Conservation (phyloP, 1,140 invertebrate genomes). For the Nixonia krombeini region DNA sequence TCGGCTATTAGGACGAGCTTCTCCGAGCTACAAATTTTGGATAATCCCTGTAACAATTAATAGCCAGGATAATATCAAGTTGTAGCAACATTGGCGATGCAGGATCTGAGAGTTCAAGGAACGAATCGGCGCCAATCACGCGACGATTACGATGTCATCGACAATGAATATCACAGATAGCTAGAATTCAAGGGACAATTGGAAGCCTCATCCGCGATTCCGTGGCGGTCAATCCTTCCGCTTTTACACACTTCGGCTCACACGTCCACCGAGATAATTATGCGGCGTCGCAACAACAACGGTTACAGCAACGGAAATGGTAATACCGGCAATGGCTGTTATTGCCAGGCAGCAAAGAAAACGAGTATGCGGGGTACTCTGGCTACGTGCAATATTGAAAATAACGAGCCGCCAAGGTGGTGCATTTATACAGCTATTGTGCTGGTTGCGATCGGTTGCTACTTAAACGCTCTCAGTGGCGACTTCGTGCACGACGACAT, state of each 20-base stretch:
- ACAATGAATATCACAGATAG: background rate
- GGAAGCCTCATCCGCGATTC: background rate
- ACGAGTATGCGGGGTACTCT: conserved; percentile 16
- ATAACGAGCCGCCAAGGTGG: conserved; percentile 58
- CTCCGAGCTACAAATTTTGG: conserved; percentile 5
- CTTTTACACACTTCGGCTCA: too few species aligned
- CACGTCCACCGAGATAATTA: conserved; percentile 11
- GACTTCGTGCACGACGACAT: conserved; percentile 95
- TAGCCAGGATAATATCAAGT: conserved; percentile 3
- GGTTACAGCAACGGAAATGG: conserved; percentile 12
- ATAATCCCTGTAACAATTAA: conserved; percentile 4
- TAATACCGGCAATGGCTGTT: conserved; percentile 29
- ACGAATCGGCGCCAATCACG: background rate
- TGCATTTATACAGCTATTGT: conserved; percentile 76
- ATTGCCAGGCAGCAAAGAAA: conserved; percentile 43
- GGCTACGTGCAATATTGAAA: conserved; percentile 13
- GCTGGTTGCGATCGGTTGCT: conserved; percentile 79
- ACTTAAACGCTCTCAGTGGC: conserved; percentile 84
- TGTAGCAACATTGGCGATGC: background rate
- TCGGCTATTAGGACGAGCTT: background rate
- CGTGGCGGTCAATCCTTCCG: background rate
- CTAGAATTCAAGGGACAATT: background rate
- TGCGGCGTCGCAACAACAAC: conserved; percentile 56
- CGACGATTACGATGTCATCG: background rate
- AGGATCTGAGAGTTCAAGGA: conserved; percentile 1